phyloP scores from a whole-genome alignment of 2,888 invertebrate genomes.

The Osmoderma eremita region DNA sequence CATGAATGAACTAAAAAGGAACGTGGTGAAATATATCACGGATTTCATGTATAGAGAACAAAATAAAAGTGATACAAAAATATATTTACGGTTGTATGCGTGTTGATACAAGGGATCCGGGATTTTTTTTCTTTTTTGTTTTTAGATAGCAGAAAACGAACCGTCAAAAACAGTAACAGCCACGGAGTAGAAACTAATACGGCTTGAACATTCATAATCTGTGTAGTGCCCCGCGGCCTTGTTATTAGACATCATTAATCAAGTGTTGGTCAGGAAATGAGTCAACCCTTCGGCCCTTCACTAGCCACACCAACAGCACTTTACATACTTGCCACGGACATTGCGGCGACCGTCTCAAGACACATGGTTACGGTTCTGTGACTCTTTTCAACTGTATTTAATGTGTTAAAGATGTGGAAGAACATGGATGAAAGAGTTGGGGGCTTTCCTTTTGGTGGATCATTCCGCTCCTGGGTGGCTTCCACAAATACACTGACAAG shows the following conservation, averaged over 20 bases:
- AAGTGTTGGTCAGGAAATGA: conserved; percentile 65
- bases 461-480: conserved; percentile 53
- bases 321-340: conserved; percentile 53
- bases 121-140: conserved; percentile 33
- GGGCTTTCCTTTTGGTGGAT: conserved; percentile 32
- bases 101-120: conserved; percentile 30
- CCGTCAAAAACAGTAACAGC: conserved; percentile 59
- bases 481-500: conserved; percentile 32
- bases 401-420: conserved; percentile 54
- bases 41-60: background rate
- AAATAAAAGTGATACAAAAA: conserved; percentile 19
- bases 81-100: conserved; percentile 23
- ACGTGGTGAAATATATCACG: no score
- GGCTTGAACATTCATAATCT: conserved; percentile 56
- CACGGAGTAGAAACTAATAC: conserved; percentile 56
- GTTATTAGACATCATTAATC: conserved; percentile 66
- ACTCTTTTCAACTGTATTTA: conserved; percentile 55
- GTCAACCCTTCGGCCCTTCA: conserved; percentile 64
- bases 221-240: conserved; percentile 55
- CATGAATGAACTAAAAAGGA: no score
- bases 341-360: conserved; percentile 53
- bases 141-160: conserved; percentile 38
- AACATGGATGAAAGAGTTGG: conserved; percentile 41
- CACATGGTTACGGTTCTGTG: conserved; percentile 53
- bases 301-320: conserved; percentile 53